Conservation (phyloP, 2,797 vertebrate genomes). For the Diceros bicornis region DNA sequence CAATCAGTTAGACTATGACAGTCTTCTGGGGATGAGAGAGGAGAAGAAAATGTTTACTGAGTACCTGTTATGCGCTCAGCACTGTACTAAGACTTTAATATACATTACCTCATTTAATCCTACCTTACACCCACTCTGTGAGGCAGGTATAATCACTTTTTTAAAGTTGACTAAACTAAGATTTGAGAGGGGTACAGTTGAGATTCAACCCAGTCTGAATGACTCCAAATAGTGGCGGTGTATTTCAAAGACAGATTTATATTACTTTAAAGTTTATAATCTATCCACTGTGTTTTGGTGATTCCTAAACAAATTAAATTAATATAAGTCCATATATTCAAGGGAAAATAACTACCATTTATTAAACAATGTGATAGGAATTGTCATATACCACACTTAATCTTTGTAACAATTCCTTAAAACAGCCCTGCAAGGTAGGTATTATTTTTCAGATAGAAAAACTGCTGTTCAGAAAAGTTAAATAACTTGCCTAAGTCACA, state of each 20-base stretch:
- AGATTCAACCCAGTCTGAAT: background rate
- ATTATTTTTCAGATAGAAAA: slow-evolving; percentile 22
- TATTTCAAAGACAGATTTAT: background rate
- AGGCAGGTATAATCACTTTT: background rate
- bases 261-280: background rate
- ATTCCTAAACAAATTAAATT: background rate
- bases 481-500: background rate
- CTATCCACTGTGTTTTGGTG: background rate
- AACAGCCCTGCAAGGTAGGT: background rate
- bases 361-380: background rate
- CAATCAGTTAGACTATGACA: background rate
- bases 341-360: background rate
- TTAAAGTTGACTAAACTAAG: background rate
- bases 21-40: background rate
- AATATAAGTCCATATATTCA: background rate
- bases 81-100: background rate
- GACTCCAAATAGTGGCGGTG: background rate
- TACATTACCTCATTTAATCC: background rate
- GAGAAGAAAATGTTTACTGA: background rate
- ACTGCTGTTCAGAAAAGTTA: background rate
- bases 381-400: background rate
- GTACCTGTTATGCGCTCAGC: background rate
- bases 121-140: background rate
- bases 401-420: background rate
- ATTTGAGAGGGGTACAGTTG: background rate